Percentiles rank a stretch among this genome's conserved stretches.
phyloP scores from a whole-genome alignment of 2,113 vertebrate species.

The Xenopus laevis region DNA sequence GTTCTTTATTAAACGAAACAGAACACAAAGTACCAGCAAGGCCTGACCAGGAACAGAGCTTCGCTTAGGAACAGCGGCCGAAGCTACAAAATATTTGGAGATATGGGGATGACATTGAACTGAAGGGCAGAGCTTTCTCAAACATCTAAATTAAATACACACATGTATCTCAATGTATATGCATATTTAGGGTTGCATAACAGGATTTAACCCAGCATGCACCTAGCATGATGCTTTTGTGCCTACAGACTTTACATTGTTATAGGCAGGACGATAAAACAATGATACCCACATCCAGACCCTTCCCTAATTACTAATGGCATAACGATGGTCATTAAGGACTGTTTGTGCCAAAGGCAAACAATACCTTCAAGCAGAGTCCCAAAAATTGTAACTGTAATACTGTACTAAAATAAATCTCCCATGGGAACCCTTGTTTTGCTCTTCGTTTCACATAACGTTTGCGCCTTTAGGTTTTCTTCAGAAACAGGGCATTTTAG shows the following conservation, averaged over 20 bases:
- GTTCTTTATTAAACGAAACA: constrained; percentile 37
- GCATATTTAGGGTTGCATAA: no score
- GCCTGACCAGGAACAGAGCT: neutral
- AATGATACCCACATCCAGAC: neutral
- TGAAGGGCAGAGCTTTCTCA: no score
- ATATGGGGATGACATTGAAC: neutral
- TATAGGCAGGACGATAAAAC: neutral
- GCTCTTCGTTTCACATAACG: no score
- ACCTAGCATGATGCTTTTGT: no score
- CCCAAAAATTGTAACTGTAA: no score
- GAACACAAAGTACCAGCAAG: constrained; percentile 7
- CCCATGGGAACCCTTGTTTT: no score
- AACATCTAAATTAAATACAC: no score
- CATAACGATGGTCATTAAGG: neutral
- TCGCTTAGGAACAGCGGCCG: neutral
- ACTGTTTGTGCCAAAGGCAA: neutral
- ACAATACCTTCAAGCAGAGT: neutral
- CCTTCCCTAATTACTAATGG: neutral
- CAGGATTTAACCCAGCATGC: no score
- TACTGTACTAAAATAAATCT: no score
- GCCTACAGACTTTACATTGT: constrained; percentile 12
- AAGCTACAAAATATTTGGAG: neutral
- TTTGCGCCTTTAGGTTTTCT: no score
- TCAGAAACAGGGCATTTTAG: no score
- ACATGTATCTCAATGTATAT: no score